A percentile compares a stretch with the other conserved stretches of the same genome.
Evolutionary conservation across 1,140 invertebrate genomes (phyloP).

Genomic region (Cecropterus lyciades): DNA sequence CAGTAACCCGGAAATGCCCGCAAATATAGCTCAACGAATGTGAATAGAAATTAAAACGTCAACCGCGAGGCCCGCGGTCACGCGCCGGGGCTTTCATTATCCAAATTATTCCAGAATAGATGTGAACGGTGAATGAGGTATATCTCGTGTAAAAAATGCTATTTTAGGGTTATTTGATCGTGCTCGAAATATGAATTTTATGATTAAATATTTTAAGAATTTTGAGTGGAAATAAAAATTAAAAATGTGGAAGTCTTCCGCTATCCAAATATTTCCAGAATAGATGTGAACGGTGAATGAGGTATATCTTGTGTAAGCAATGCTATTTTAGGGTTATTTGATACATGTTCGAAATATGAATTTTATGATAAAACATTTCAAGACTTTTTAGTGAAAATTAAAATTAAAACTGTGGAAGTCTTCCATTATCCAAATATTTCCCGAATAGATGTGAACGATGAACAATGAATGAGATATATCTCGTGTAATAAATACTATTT

Average conservation of each 20-base stretch:
- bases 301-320: slow-evolving; percentile 22
- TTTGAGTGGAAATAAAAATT: too few relatives aligned
- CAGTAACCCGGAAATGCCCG: slow-evolving; percentile 52
- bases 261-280: neutral
- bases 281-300: neutral
- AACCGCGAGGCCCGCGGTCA: slow-evolving; percentile 32
- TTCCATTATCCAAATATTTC: too few relatives aligned
- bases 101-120: slow-evolving; percentile 33
- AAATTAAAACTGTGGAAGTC: too few relatives aligned
- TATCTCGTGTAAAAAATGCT: slow-evolving; percentile 12
- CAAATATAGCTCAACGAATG: slow-evolving; percentile 52
- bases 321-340: slow-evolving; percentile 2
- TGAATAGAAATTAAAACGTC: slow-evolving; percentile 57
- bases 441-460: neutral
- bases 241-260: too few relatives aligned
- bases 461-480: slow-evolving; percentile 14
- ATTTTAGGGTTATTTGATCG: slow-evolving; percentile 1
- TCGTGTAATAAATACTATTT: slow-evolving; percentile 6
- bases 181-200: neutral
- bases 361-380: neutral
- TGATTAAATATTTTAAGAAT: too few relatives aligned
- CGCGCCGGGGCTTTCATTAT: slow-evolving; percentile 31
- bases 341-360: neutral
- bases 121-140: slow-evolving; percentile 21
- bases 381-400: too few relatives aligned